phyloP scores from a whole-genome alignment of 2,888 invertebrate genomes.

The Neocrepidodera transversa region DNA sequence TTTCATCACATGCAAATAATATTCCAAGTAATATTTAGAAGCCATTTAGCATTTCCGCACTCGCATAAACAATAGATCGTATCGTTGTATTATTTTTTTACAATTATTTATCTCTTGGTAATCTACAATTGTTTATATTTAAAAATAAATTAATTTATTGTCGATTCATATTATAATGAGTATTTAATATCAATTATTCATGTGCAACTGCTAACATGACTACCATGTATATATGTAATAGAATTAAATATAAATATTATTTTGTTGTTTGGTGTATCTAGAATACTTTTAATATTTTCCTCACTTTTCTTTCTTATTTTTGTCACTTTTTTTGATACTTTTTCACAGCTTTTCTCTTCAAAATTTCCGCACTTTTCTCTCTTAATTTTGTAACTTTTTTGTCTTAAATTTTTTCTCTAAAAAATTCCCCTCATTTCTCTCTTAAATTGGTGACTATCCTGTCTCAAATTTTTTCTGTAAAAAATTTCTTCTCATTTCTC shows the following conservation, averaged over 20 bases:
- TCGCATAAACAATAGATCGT: constrained; percentile 14
- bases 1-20: constrained; percentile 13
- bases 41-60: constrained; percentile 12
- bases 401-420: no score
- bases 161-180: constrained; percentile 15
- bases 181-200: constrained; percentile 11
- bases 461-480: no score
- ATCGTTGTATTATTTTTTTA: constrained; percentile 13
- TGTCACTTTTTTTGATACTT: no score
- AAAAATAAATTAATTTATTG: constrained; percentile 17
- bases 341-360: no score
- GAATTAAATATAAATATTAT: background rate
- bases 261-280: no score
- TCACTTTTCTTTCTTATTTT: no score
- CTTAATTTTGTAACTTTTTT: no score
- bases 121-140: constrained; percentile 10
- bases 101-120: constrained; percentile 11
- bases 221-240: background rate
- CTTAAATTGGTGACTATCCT: no score
- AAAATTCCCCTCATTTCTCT: no score
- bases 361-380: no score
- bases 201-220: constrained; percentile 3
- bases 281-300: no score
- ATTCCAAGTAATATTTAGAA: constrained; percentile 10
- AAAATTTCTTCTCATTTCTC: no score